A percentile compares a stretch with the other conserved stretches of the same genome.
These are phyloP conservation scores for Strix uralensis DNA, from an alignment of 2,113 vertebrate genomes.

Conservation along the genomic window DNA sequence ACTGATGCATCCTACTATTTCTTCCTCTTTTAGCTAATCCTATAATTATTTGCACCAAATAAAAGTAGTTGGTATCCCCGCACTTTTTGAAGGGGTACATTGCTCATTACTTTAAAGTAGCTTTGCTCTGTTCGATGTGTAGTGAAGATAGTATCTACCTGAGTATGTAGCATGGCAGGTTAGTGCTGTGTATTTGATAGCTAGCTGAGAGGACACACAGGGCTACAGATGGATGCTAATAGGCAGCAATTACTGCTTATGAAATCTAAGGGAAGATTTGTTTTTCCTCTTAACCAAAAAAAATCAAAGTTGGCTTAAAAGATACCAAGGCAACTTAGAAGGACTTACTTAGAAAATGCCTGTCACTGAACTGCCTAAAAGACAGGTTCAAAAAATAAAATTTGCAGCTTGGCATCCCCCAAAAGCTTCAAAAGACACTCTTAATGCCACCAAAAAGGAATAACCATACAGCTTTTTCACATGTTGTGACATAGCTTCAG, in stretches of 20 bases:
- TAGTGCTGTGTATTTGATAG: not conserved
- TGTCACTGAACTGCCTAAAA: not conserved
- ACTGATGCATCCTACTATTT: not conserved
- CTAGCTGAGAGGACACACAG: not conserved
- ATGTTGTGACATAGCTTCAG: not conserved
- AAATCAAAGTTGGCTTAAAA: not conserved
- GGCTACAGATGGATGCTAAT: not conserved
- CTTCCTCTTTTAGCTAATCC: not conserved
- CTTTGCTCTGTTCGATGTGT: not conserved
- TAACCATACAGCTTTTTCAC: not conserved
- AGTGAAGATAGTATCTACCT: not conserved
- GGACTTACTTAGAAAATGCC: not conserved
- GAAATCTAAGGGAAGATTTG: not conserved
- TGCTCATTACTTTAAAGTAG: not conserved
- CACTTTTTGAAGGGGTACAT: not conserved
- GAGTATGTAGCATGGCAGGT: not conserved
- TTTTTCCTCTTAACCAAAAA: not conserved
- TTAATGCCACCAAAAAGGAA: not conserved
- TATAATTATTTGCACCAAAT: not conserved
- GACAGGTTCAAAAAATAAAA: not conserved
- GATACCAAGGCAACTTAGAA: not conserved
- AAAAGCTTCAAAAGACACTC: not conserved
- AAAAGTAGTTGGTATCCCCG: not conserved
- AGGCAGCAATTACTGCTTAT: not conserved
- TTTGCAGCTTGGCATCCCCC: not conserved